These are phyloP conservation scores for Odontophorus gujanensis DNA, from an alignment of 2,113 vertebrate species.

Conservation along the genomic window DNA sequence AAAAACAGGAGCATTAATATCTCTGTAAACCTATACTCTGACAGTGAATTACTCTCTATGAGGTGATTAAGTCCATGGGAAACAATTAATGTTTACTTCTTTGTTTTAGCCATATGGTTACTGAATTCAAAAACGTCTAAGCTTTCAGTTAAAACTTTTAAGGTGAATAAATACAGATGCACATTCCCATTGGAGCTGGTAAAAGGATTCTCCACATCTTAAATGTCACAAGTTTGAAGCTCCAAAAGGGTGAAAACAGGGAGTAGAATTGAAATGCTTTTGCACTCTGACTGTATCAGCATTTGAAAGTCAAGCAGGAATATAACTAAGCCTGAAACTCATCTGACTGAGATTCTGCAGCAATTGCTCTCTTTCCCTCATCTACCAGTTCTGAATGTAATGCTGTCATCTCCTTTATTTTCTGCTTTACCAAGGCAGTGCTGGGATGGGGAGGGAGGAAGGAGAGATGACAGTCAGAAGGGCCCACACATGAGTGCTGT, in stretches of 20 bases:
- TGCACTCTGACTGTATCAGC: neutral
- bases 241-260: neutral
- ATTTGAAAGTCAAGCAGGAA: slow-evolving; percentile 4
- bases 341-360: neutral
- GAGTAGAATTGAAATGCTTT: neutral
- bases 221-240: neutral
- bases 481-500: neutral
- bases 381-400: neutral
- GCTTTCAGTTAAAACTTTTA: slow-evolving; percentile 1
- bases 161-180: neutral
- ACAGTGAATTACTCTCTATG: neutral
- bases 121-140: neutral
- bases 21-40: neutral
- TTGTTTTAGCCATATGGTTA: neutral
- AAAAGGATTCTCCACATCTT: neutral
- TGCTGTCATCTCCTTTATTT: neutral
- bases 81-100: neutral
- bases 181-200: neutral
- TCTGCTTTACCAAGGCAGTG: neutral
- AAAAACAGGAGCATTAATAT: neutral
- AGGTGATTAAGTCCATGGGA: neutral
- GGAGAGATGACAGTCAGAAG: neutral
- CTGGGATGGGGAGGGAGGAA: neutral
- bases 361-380: neutral
- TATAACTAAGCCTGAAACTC: slow-evolving; percentile 10